Conservation (phyloP, 2,113 vertebrate genomes). For the Machaerirhynchus nigripectus region DNA sequence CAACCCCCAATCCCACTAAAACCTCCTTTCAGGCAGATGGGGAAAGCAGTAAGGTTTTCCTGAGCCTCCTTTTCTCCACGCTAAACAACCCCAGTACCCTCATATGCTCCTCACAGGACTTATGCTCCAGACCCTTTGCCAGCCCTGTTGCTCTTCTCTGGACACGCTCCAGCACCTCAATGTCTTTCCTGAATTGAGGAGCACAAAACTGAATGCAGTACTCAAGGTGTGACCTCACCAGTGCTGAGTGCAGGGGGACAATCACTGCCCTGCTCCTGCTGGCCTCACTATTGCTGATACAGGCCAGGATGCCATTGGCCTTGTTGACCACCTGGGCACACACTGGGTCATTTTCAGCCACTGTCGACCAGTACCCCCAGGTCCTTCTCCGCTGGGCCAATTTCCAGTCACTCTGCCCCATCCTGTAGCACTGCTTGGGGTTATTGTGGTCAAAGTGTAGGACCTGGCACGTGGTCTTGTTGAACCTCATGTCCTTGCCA, state of each 20-base stretch:
- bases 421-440: not conserved
- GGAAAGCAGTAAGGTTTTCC: not conserved
- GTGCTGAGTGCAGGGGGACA: fast-evolving
- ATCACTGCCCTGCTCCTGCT: not conserved
- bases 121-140: not conserved
- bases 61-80: not conserved
- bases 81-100: not conserved
- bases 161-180: fast-evolving
- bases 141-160: not conserved
- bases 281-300: not conserved
- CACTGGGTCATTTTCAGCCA: fast-evolving
- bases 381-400: not conserved
- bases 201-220: not conserved
- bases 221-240: no score
- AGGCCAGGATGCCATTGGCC: not conserved
- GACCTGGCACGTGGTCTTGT: not conserved
- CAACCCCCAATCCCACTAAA: not conserved
- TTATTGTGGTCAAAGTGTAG: not conserved
- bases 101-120: not conserved
- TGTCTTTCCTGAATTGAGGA: not conserved
- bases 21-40: not conserved
- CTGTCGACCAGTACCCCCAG: not conserved
- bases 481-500: not conserved
- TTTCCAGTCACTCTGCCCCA: not conserved
- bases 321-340: not conserved